Conservation (phyloP, 2,113 vertebrate species). For the Myotis davidii region DNA sequence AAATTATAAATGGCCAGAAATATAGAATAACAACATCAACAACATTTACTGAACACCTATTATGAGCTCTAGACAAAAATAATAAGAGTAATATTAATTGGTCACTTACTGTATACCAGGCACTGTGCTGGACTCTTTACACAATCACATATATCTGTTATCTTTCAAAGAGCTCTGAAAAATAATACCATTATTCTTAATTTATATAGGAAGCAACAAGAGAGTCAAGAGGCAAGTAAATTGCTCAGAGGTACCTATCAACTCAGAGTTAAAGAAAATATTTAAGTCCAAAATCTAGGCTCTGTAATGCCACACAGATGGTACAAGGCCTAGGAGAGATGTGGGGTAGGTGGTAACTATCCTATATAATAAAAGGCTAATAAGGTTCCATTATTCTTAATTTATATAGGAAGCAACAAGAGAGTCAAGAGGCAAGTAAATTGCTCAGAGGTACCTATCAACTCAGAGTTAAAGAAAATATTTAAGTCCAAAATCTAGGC, state of each 20-base stretch:
- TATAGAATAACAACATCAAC: neutral
- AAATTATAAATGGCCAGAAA: neutral
- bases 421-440: neutral
- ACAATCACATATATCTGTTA: neutral
- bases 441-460: neutral
- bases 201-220: neutral
- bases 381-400: neutral
- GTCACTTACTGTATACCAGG: neutral
- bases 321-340: neutral
- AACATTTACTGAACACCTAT: neutral
- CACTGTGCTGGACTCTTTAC: neutral
- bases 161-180: neutral
- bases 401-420: neutral
- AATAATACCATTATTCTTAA: neutral
- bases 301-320: neutral
- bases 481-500: neutral
- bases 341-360: neutral
- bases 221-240: neutral
- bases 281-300: neutral
- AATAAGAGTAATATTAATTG: neutral
- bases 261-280: neutral
- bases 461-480: neutral
- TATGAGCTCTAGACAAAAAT: neutral
- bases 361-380: too few relatives aligned
- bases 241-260: neutral